These are phyloP conservation scores for Pocillopora verrucosa DNA, from an alignment of 64 coral and sea anemone genomes.

Conservation along the genomic window DNA sequence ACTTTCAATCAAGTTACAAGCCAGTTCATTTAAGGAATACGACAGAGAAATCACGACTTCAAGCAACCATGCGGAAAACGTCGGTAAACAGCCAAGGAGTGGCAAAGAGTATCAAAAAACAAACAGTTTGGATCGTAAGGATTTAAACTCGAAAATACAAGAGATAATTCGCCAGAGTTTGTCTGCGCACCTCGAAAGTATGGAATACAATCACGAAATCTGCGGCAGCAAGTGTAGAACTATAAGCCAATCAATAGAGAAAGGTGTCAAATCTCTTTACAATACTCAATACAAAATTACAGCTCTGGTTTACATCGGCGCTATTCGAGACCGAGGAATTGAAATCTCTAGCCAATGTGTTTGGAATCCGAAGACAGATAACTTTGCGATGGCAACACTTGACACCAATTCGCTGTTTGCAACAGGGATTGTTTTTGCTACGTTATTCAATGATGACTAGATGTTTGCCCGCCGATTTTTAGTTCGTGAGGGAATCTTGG, in stretches of 20 bases:
- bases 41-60: not conserved
- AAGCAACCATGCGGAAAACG: conserved; percentile 26
- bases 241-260: conserved; percentile 85
- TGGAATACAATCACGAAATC: conserved; percentile 68
- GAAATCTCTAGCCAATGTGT: conserved; percentile 66
- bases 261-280: conserved; percentile 70
- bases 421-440: conserved; percentile 82
- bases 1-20: conserved; percentile 44
- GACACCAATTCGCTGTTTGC: conserved; percentile 68
- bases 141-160: conserved; percentile 40
- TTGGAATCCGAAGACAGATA: conserved; percentile 69
- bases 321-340: conserved; percentile 83
- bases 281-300: conserved; percentile 65
- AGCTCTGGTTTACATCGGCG: conserved; percentile 81
- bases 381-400: conserved; percentile 82
- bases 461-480: not conserved
- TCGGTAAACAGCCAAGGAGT: conserved; percentile 6
- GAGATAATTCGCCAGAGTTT: conserved; percentile 60
- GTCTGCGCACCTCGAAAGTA: conserved; percentile 41
- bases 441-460: conserved; percentile 34
- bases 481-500: too few species aligned
- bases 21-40: conserved; percentile 16
- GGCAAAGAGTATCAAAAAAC: not conserved
- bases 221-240: conserved; percentile 70
- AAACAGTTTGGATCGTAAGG: not conserved